A percentile compares a stretch with the other conserved stretches of the same genome.
phyloP scores from a whole-genome alignment of 2,797 vertebrate species.

The Mastacembelus armatus region DNA sequence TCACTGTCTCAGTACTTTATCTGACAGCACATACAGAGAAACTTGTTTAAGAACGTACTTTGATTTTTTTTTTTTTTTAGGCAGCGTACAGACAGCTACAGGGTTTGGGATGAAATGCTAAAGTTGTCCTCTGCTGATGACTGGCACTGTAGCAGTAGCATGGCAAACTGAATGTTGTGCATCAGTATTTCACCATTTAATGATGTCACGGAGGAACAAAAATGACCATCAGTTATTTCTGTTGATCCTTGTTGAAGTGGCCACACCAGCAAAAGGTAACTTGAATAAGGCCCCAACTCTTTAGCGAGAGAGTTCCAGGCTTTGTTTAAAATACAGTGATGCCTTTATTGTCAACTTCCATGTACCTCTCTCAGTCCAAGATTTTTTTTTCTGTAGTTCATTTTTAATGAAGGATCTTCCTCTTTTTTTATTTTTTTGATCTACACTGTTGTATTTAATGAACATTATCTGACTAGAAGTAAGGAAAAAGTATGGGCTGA shows the following conservation, averaged over 20 bases:
- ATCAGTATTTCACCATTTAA: conserved; percentile 1
- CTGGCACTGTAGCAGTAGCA: neutral
- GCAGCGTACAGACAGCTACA: neutral
- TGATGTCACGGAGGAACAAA: conserved; percentile 14
- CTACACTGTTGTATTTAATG: neutral
- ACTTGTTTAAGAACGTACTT: too few relatives aligned
- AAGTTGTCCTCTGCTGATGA: conserved; percentile 3
- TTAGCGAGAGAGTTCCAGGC: neutral
- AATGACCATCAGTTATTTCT: neutral
- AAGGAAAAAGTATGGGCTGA: neutral
- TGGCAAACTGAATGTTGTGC: neutral
- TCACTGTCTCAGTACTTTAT: conserved; percentile 3
- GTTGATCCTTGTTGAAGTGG: conserved; percentile 15
- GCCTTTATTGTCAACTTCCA: conserved; percentile 47
- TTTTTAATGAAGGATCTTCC: conserved; percentile 34
- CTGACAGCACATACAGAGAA: too few relatives aligned
- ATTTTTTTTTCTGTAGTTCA: neutral
- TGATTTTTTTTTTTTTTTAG: too few relatives aligned
- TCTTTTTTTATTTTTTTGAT: neutral
- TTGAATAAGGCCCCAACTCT: neutral
- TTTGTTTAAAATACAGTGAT: too few relatives aligned
- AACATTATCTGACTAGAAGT: neutral
- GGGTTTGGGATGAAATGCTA: neutral
- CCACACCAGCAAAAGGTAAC: conserved; percentile 15
- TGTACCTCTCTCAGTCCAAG: conserved; percentile 13